These are phyloP conservation scores for Stenodera caucasica DNA, from an alignment of 2,888 invertebrate species.

Conservation along the genomic window DNA sequence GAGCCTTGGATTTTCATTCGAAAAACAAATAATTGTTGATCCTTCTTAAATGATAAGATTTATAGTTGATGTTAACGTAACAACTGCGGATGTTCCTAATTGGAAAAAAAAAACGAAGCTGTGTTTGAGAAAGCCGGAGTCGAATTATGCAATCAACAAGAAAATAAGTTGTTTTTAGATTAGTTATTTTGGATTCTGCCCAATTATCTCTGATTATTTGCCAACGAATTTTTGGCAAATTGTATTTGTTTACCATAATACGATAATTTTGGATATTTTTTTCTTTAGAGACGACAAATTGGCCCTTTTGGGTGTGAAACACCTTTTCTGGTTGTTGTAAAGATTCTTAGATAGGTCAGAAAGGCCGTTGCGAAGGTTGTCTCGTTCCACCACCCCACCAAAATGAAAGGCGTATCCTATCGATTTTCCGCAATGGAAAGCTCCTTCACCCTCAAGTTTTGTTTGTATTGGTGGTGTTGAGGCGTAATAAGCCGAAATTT, in stretches of 20 bases:
- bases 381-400: constrained; percentile 9
- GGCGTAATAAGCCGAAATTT: neutral
- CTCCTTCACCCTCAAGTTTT: neutral
- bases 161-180: neutral
- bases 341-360: constrained; percentile 17
- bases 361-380: constrained; percentile 27
- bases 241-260: no score
- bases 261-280: no score
- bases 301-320: no score
- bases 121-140: no score
- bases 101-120: no score
- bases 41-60: no score
- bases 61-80: no score
- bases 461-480: neutral
- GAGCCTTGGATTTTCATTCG: neutral
- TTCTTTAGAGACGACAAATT: no score
- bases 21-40: no score
- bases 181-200: neutral
- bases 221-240: neutral
- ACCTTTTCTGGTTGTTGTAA: no score
- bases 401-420: constrained; percentile 25
- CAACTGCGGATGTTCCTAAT: no score
- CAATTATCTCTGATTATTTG: neutral
- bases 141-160: neutral
- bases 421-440: constrained; percentile 12